Base-by-base conservation (phyloP, 2,888 invertebrate species). In the Cosmia pyralina region DNA sequence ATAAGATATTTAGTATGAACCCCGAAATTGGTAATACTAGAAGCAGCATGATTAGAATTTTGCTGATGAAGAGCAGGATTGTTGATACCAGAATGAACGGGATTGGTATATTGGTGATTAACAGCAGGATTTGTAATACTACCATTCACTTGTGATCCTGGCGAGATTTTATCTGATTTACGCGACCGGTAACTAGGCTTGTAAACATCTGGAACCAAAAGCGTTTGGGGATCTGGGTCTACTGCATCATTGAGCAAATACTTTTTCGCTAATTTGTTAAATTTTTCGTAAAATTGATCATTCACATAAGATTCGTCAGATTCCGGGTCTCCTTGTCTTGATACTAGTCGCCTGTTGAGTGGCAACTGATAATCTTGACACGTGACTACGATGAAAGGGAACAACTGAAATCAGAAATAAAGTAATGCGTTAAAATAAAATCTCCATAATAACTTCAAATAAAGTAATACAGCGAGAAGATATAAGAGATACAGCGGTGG, bases 371-470 rank as follows among this genome's bases (percentile, higher is more conserved):
- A 44, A 28, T n/a, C 75, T 48, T 75, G 59, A 55, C 48, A 60
- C 15, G 67, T 50, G 3, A 60, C 22, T 44, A 48, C 53, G 34
- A 55, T 55, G 19, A 46, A 52, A 28, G 60, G 22, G 41, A 75
- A 68, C 17, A 75, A 59, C 79, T 79, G 75, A 17, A 78, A 79
- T n/a, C 48, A 72, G 8, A 67, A 68, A 55, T 38, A 34, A 62
- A 58, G 28, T 22, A 44, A 38, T 48, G 8, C 0, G 2, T 48
- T 0, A 58, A 50, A 52, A 34, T 15, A 19, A 50, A 44, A 34
- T 34, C 4, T 11, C 11, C 4, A 2, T n/a, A 41, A 15, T 50
- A 50, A 57, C 69, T 48, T 5, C 8, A 13, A 50, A 50, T 4
- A 38, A 46, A 34, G 10, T 34, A 19, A 66, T 17, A 38, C 6